phyloP scores from a whole-genome alignment of 2,888 invertebrate species.

The Chirona hameri region DNA sequence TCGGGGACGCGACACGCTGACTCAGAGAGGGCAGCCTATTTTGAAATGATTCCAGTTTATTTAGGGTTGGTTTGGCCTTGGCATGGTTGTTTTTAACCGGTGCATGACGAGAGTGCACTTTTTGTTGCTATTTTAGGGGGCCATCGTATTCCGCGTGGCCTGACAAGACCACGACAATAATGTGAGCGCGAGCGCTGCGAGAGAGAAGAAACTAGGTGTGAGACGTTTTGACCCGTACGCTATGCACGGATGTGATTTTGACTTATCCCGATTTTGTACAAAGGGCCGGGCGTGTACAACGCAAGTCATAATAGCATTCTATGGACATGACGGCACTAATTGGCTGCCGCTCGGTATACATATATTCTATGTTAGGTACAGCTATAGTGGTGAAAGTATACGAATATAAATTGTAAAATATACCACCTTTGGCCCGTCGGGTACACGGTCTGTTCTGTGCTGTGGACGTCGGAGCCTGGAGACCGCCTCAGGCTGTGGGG shows the following conservation, averaged over 20 bases:
- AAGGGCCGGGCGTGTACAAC: not conserved
- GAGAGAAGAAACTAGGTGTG: no score
- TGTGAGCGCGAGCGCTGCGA: no score
- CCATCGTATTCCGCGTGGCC: not conserved
- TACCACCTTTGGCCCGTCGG: not conserved
- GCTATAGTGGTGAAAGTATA: constrained; percentile 23
- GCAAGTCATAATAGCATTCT: constrained; percentile 23
- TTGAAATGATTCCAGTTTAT: constrained; percentile 28
- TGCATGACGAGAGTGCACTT: constrained; percentile 24
- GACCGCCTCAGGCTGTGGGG: no score
- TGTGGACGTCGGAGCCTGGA: no score
- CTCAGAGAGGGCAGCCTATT: not conserved
- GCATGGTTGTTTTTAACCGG: constrained; percentile 29
- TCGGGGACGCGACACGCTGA: not conserved
- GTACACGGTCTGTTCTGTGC: no score
- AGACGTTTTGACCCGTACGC: not conserved
- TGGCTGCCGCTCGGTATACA: not conserved
- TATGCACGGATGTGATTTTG: constrained; percentile 1
- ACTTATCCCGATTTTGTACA: constrained; percentile 26
- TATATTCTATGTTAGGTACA: constrained; percentile 24
- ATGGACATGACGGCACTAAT: not conserved
- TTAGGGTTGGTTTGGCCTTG: constrained; percentile 24
- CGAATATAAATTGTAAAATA: constrained; percentile 25
- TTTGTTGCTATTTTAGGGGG: constrained; percentile 26
- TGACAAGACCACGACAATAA: not conserved